These are phyloP conservation scores for Cairina moschata DNA, from an alignment of 2,113 vertebrate genomes.

Conservation along the genomic window DNA sequence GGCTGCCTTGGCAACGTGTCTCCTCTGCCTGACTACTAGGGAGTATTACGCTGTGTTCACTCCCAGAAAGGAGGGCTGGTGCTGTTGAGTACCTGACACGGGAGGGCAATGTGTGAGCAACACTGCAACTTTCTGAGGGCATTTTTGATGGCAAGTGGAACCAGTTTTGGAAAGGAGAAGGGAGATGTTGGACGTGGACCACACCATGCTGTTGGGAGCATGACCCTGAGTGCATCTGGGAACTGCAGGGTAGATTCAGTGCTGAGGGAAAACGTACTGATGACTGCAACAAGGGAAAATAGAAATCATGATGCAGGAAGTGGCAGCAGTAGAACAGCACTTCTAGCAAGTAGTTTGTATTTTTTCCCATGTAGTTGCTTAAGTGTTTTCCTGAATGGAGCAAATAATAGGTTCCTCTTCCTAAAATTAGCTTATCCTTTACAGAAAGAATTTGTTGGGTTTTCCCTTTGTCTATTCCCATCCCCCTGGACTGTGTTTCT, in stretches of 20 bases:
- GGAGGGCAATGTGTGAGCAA: neutral
- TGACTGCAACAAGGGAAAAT: neutral
- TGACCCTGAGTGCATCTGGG: neutral
- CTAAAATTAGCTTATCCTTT: neutral
- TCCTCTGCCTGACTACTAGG: neutral
- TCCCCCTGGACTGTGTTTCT: neutral
- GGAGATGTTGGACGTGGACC: no score
- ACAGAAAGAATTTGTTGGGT: neutral
- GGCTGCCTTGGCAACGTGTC: neutral
- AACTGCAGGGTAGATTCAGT: neutral
- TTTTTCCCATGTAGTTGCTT: neutral
- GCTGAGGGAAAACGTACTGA: neutral
- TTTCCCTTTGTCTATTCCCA: neutral
- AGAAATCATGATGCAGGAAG: neutral
- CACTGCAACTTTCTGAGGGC: neutral
- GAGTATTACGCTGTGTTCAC: neutral
- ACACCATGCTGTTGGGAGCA: neutral
- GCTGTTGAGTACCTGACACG: neutral
- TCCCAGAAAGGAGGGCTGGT: neutral
- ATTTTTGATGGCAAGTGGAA: neutral
- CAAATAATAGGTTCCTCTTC: neutral
- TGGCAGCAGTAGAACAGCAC: neutral
- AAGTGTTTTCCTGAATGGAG: neutral
- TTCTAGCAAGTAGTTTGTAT: neutral
- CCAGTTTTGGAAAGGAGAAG: neutral